Base-by-base conservation (phyloP, 2,888 invertebrate genomes). In the Theretra japonica region DNA sequence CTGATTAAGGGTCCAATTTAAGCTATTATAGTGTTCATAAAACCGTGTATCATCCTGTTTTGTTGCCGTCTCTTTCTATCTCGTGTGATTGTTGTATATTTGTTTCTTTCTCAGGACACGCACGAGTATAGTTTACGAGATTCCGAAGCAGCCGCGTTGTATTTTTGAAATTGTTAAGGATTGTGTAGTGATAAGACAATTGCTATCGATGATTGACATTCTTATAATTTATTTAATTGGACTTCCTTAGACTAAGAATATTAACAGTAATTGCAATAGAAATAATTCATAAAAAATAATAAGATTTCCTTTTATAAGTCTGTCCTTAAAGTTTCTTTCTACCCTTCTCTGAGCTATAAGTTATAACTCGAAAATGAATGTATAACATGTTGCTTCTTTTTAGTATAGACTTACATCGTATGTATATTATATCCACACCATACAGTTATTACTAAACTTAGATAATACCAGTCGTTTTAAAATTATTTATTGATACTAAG, bases 11-110 rank as follows among this genome's bases (percentile, higher is more conserved):
- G 78, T 92, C 93, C 93, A 92, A 93, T 94, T 93, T 91, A 92
- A 93, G 90, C 92, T 92, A 93, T 93, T 93, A 93, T 89, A 88
- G 88, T 88, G 89, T 89, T 91, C 90, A 90, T 91, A 92, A 92
- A 90, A 91, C 88, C 88, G 90, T 90, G 88, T 91, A 90, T 93
- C 93, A 93, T 92, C 91, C 91, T 92, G 92, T 91, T 92, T 88
- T 88, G 87, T 86, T 81, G 75, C 75, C 76, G 76, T 90, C 91
- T 78, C 86, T 68, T 77, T 89, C 84, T 72, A 71, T 70, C 83
- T 21, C 25, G 57, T 8, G 41, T 3, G 30, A 17, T 50, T 69
- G 30, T 41, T 7, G 71, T 77, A 83, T 69, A 75, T 76, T 74
- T 74, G 77, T 90, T 88, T 80, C 86, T 48, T 75, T 87, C 82